Percentiles rank a stretch among this genome's conserved stretches.
Conservation (phyloP, 2,888 invertebrate species). For the Trissonchulus sp. region DNA sequence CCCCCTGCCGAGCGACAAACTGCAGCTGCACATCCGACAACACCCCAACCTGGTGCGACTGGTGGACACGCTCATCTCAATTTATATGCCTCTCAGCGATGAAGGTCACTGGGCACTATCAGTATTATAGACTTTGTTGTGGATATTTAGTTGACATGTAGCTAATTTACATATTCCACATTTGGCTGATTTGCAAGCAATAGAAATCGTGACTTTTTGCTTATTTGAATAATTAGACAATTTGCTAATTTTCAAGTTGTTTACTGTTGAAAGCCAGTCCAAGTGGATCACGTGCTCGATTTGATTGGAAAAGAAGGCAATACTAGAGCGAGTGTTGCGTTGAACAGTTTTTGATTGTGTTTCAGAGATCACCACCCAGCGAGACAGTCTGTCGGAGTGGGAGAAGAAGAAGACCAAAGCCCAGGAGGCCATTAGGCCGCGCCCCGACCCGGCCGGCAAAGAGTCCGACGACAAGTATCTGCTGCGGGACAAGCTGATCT, state of each 20-base stretch:
- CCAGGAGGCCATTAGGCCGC: no score
- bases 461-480: slow-evolving; percentile 38
- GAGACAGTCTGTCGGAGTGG: slow-evolving; percentile 19
- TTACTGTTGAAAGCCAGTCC: no score
- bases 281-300: not conserved
- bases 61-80: slow-evolving; percentile 71
- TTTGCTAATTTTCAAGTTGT: no score
- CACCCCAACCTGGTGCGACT: slow-evolving; percentile 73
- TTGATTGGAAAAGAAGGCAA: no score
- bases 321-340: no score
- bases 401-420: slow-evolving; percentile 28
- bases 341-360: not conserved
- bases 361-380: slow-evolving; percentile 11
- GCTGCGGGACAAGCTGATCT: slow-evolving; percentile 37
- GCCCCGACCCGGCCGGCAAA: no score
- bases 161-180: no score
- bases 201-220: no score
- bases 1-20: slow-evolving; percentile 69
- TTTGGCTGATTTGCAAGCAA: no score
- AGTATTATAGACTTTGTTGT: no score
- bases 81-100: slow-evolving; percentile 63
- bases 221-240: no score
- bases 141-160: no score
- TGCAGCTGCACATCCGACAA: slow-evolving; percentile 70
- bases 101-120: slow-evolving; percentile 52